Base-by-base conservation (phyloP, 2,113 vertebrate genomes). In the Lycocorax pyrrhopterus region DNA sequence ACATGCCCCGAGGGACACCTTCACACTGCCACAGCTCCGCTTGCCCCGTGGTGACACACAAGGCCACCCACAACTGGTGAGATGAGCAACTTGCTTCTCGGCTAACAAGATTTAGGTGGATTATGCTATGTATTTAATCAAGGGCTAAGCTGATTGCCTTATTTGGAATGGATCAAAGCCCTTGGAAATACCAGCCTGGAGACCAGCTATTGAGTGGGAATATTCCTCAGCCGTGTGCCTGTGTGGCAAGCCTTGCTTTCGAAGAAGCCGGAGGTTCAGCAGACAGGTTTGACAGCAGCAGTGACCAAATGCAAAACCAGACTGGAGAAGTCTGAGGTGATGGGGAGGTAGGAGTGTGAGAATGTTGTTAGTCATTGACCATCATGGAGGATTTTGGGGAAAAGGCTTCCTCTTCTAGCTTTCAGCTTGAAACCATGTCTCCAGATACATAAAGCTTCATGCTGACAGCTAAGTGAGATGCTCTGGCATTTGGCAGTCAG, bases 61-160 rank as follows among this genome's bases (percentile, higher is more conserved):
- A 0, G 5, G 32, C 67, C 71, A 63, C 58, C 69, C 33, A 58
- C 64, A 37, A 39, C 82, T 67, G 59, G n/a, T 9, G 82, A 92
- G 90, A 90, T 1, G 7, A 92, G 58, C 10, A 55, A 60, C 81
- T 96, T 84, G 66, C 80, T 92, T 63, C 82, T 62, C 10, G 1
- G 90, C 90, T 95, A 96, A 96, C n/a, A 68, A 87, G 97, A 97
- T 95, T 92, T 93, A 90, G 94, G 83, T 95, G 96, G 93, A 83
- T 96, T 97, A 90, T 90, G 63, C 85, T 91, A 72, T 93, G 92
- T 96, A 96, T 96, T 95, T 92, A 96, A 97, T 97, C 84, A 95
- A 86, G 85, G 83, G 87, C 88, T 97, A 94, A 97, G 92, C 94
- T 96, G 49, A 87, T 96, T 96, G 95, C 92, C 76, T 96, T 93